Conservation (phyloP, 2,888 invertebrate species). For the Mermis nigrescens region DNA sequence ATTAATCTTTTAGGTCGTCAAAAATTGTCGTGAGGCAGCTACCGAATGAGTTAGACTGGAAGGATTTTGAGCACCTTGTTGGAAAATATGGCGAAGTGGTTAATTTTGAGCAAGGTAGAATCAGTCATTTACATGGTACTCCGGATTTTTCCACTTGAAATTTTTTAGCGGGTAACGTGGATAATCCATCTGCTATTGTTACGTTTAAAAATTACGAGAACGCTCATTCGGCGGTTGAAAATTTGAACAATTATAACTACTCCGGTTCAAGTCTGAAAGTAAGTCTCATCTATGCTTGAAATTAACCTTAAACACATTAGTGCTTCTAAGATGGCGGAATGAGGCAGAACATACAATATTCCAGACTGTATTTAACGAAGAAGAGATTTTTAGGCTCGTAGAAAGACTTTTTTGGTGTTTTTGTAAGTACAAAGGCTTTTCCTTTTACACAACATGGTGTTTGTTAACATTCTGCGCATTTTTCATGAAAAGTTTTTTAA, state of each 20-base stretch:
- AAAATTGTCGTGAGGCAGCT: constrained; percentile 4
- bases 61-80: not conserved
- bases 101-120: constrained; percentile 5
- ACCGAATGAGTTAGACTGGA: constrained; percentile 5
- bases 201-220: constrained; percentile 11
- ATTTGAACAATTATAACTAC: constrained; percentile 6
- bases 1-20: not conserved
- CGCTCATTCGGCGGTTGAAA: constrained; percentile 9
- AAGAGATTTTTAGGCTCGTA: no score
- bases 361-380: not conserved
- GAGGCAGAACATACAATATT: no score
- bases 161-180: constrained; percentile 1
- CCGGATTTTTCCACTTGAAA: not conserved
- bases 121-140: not conserved
- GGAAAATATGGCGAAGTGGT: not conserved
- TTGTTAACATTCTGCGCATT: no score
- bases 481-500: no score
- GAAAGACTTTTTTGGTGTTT: no score
- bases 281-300: no score
- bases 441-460: no score
- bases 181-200: constrained; percentile 3
- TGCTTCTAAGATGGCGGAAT: no score
- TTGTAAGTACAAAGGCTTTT: no score
- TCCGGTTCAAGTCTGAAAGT: constrained; percentile 1
- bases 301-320: no score